These are phyloP conservation scores for Danionella cerebrum DNA, from an alignment of 2,113 vertebrate species.

Conservation along the genomic window DNA sequence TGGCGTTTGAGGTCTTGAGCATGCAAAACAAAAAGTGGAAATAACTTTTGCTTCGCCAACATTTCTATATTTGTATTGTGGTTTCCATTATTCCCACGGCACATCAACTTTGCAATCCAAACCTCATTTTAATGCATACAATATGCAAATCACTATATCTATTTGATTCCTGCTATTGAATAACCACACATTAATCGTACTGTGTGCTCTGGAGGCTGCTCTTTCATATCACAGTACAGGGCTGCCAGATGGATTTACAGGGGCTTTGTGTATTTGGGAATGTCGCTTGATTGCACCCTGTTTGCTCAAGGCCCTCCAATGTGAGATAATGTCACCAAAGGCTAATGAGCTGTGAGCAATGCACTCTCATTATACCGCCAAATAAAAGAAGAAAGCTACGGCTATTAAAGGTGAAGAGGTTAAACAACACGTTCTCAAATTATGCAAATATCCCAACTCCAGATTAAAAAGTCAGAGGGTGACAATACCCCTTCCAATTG, in stretches of 20 bases:
- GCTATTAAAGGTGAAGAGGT: slow-evolving; percentile 56
- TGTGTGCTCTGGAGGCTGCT: slow-evolving; percentile 8
- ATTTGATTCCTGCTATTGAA: slow-evolving; percentile 4
- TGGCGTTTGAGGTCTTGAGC: no score
- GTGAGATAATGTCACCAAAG: slow-evolving; percentile 35
- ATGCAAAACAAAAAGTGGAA: no score
- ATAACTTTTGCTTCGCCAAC: no score
- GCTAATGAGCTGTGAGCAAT: slow-evolving; percentile 45
- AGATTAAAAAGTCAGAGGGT: slow-evolving; percentile 52
- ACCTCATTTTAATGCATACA: slow-evolving; percentile 12
- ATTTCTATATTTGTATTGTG: background rate
- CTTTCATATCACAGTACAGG: background rate
- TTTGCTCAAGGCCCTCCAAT: slow-evolving; percentile 30
- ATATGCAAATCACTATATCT: slow-evolving; percentile 16
- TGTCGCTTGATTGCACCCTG: slow-evolving; percentile 29
- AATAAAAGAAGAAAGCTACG: slow-evolving; percentile 39
- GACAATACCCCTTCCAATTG: slow-evolving; percentile 54
- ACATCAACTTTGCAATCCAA: background rate
- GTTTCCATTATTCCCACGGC: background rate
- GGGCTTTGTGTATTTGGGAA: slow-evolving; percentile 31
- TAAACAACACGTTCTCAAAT: slow-evolving; percentile 45
- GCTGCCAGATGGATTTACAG: slow-evolving; percentile 24
- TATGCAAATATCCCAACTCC: slow-evolving; percentile 53
- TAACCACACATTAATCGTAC: slow-evolving; percentile 12
- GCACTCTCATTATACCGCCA: slow-evolving; percentile 29